These are phyloP conservation scores for Pristis pectinata DNA, from an alignment of 2,797 vertebrate genomes.

Conservation along the genomic window DNA sequence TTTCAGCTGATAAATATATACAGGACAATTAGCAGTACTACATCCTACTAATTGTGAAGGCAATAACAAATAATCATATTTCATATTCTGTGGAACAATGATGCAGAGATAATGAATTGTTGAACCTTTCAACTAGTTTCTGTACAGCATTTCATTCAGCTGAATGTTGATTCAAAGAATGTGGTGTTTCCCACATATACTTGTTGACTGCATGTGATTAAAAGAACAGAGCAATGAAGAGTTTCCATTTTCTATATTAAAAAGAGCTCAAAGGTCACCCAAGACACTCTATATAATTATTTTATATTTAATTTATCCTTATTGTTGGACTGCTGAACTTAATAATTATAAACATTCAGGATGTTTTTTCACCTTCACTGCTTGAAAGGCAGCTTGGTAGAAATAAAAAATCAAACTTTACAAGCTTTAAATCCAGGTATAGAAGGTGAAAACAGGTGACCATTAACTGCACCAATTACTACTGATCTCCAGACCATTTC, in stretches of 20 bases:
- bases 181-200: slow-evolving; percentile 6
- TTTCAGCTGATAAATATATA: background rate
- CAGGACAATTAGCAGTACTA: slow-evolving; percentile 17
- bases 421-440: background rate
- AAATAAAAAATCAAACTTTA: background rate
- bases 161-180: slow-evolving; percentile 36
- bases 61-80: slow-evolving; percentile 31
- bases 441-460: background rate
- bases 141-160: slow-evolving; percentile 34
- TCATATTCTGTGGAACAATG: slow-evolving; percentile 18
- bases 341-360: background rate
- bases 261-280: background rate
- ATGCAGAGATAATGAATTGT: slow-evolving; percentile 30
- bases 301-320: background rate
- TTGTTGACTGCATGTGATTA: too few relatives aligned
- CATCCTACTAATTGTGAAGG: slow-evolving; percentile 21
- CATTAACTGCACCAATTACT: background rate
- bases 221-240: background rate
- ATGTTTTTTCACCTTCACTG: background rate
- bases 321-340: background rate
- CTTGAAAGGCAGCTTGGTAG: background rate
- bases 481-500: background rate
- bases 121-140: slow-evolving; percentile 24
- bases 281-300: background rate
- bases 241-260: background rate